Percentiles rank a stretch among this genome's conserved stretches.
These are phyloP conservation scores for Hippoglossus stenolepis DNA, from an alignment of 2,113 vertebrate species.

Conservation along the genomic window DNA sequence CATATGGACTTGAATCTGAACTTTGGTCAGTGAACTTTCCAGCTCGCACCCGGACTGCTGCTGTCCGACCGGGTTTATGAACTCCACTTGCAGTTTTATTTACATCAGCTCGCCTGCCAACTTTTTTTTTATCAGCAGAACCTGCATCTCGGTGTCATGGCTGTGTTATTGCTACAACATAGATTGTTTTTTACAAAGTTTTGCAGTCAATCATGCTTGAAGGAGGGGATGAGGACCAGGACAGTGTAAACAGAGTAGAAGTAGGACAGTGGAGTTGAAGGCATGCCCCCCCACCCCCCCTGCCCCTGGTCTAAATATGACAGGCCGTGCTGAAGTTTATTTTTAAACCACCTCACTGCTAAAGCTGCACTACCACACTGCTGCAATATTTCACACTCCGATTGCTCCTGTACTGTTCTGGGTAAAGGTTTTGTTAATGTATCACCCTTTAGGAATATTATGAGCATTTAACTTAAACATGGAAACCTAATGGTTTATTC, in stretches of 20 bases:
- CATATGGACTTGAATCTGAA: constrained; percentile 13
- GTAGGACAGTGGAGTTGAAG: constrained; percentile 39
- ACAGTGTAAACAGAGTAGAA: constrained; percentile 59
- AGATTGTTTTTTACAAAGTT: constrained; percentile 55
- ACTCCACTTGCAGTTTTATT: constrained; percentile 55
- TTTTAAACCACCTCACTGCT: no score
- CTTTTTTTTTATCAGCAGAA: constrained; percentile 21
- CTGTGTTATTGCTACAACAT: constrained; percentile 62
- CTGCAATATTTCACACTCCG: no score
- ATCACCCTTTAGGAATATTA: no score
- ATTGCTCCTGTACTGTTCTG: no score
- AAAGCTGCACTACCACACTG: no score
- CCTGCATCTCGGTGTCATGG: constrained; percentile 51
- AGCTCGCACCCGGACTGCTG: constrained; percentile 3
- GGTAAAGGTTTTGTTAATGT: no score
- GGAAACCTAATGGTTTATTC: no score
- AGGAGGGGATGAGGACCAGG: constrained; percentile 19
- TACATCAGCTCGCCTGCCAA: constrained; percentile 33
- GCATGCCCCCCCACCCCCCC: not conserved
- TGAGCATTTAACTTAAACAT: no score
- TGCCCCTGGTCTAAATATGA: no score
- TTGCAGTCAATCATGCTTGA: constrained; percentile 52
- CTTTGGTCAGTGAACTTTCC: not conserved
- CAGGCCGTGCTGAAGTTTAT: no score
- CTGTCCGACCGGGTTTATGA: constrained; percentile 39